Evolutionary conservation across 1,140 invertebrate species (phyloP).

Genomic region (Drosophila nebulosa): DNA sequence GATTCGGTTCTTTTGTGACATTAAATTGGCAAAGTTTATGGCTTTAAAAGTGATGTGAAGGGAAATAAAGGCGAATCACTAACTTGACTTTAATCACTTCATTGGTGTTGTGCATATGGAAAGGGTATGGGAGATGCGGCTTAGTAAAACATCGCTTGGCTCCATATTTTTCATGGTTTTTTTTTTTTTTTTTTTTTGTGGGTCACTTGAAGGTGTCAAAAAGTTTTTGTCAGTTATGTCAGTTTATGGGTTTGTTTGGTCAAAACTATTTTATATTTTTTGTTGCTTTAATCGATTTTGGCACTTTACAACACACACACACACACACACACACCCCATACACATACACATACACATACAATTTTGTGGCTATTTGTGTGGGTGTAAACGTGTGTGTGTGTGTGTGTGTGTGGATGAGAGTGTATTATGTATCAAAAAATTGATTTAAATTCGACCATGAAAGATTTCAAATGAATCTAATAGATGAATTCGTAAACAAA

Average conservation of each 20-base stretch:
- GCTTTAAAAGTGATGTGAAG: too few species aligned
- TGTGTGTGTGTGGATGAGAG: neutral
- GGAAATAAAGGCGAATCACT: too few species aligned
- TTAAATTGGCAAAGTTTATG: too few species aligned
- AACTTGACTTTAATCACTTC: too few species aligned
- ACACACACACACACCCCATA: too few species aligned
- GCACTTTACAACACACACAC: neutral
- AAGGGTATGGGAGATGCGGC: conserved; percentile 16
- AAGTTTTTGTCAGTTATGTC: conserved; percentile 35
- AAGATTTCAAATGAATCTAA: neutral
- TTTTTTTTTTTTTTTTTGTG: neutral
- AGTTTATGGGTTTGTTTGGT: conserved; percentile 52
- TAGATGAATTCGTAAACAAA: neutral
- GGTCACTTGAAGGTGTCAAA: conserved; percentile 37
- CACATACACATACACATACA: too few species aligned
- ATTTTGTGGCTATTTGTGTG: too few species aligned
- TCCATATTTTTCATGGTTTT: neutral
- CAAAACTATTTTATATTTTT: conserved; percentile 1
- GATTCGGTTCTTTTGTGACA: too few species aligned
- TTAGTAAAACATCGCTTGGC: conserved; percentile 21
- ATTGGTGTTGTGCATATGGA: too few species aligned
- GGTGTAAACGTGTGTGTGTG: neutral
- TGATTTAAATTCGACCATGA: neutral
- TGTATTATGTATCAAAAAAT: neutral
- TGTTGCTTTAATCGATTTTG: conserved; percentile 18